Conservation (phyloP, 2,888 invertebrate genomes). For the Taphrorychus bicolor region DNA sequence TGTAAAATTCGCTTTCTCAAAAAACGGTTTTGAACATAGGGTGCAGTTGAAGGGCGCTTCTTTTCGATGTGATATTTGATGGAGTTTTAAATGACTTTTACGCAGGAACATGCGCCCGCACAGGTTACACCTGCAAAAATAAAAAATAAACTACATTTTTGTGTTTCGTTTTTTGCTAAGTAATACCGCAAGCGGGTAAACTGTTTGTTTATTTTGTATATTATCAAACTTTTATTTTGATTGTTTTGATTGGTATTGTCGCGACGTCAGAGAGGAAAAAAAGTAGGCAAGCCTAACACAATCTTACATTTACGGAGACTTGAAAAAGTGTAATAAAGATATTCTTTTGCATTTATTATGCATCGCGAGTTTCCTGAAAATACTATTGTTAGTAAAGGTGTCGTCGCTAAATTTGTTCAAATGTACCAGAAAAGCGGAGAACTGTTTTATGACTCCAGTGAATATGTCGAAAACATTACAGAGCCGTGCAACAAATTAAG, state of each 20-base stretch:
- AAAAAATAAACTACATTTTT: too few species aligned
- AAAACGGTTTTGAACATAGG: slow-evolving; percentile 52
- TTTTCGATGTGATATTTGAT: slow-evolving; percentile 51
- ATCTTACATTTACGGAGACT: not conserved
- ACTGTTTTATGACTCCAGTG: not conserved
- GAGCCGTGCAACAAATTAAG: not conserved
- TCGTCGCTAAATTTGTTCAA: not conserved
- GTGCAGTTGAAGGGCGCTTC: slow-evolving; percentile 52
- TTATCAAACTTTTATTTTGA: too few species aligned
- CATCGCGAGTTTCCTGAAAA: not conserved
- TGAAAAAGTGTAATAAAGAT: not conserved
- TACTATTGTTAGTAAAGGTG: not conserved
- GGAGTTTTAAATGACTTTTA: slow-evolving; percentile 52
- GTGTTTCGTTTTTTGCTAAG: not conserved
- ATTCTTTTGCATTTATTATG: not conserved
- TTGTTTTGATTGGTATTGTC: too few species aligned
- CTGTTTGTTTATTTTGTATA: not conserved
- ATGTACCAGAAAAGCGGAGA: not conserved
- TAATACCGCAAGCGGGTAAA: not conserved
- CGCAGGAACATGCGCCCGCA: slow-evolving; percentile 51
- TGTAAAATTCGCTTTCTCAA: slow-evolving; percentile 51
- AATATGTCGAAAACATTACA: not conserved
- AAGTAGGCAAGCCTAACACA: not conserved
- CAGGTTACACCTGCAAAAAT: slow-evolving; percentile 46
- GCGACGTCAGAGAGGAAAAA: too few species aligned